Evolutionary conservation across 1,140 invertebrate genomes (phyloP), one percentile per base, ranked within the genome.

Genomic region (Asbolus verrucosus): DNA sequence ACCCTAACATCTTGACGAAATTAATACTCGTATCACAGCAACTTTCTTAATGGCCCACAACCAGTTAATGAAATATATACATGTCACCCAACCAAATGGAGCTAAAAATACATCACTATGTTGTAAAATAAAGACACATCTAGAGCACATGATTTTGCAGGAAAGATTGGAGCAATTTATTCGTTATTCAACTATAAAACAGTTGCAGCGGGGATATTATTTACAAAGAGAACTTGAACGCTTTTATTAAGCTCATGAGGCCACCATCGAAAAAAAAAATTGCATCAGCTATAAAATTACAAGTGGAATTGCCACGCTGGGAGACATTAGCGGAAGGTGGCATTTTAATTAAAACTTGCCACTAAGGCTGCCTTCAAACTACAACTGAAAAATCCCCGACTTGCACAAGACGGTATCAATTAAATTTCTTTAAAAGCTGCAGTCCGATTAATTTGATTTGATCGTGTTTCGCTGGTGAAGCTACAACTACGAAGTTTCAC

Each of bases 21-120:
- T 54, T 54, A 54, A 54, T 54, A 16, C 46, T 54, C 21, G 19
- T 21, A 54, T 54, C 19, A 54, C 27, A 21, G 46, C 46, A 54
- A 54, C 46, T 54, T 24, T 54, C 46, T 54, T 54, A 54, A 54
- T 54, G 46, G 46, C 13, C 46, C 46, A 54, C 27, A 54, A 54
- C 46, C 46, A 27, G 46, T 54, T 54, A 54, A 54, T 54, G 46
- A 54, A 54, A 21, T 54, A n/a, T n/a, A n/a, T n/a, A n/a, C 46
- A 54, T 54, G 46, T 19, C n/a, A 54, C 8, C 18, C 46, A 54
- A 21, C 46, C 46, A 54, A 30, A 54, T 54, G 46, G 21, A 14
- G 21, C 46, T 54, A 54, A 54, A 54, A 54, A 24, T 54, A 54
- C 19, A 14, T 8, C 21, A 14, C 19, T 19, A 54, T 54, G 11